Conservation (phyloP, 1,140 invertebrate genomes). For the Berghia stephanieae region DNA sequence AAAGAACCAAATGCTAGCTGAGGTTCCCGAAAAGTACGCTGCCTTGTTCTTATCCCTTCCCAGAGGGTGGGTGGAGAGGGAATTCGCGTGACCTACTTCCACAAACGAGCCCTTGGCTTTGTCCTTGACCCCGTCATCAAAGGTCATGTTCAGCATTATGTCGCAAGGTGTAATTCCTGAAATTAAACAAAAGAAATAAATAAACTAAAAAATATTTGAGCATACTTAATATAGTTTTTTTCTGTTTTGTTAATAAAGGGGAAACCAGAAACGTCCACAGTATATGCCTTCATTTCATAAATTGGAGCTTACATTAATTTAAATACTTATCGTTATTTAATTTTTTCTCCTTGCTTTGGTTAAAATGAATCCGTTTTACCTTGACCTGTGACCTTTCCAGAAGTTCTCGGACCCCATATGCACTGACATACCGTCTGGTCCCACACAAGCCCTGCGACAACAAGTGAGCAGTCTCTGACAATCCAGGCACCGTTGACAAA, state of each 20-base stretch:
- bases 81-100: constrained; percentile 22
- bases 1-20: constrained; percentile 41
- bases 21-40: constrained; percentile 36
- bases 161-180: constrained; percentile 42
- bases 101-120: constrained; percentile 40
- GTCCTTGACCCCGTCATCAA: constrained; percentile 40
- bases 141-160: constrained; percentile 45
- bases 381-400: constrained; percentile 14
- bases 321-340: no score
- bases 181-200: background rate
- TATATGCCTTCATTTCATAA: no score
- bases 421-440: constrained; percentile 40
- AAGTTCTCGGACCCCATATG: constrained; percentile 36
- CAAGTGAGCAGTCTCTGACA: constrained; percentile 39
- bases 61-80: constrained; percentile 10
- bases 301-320: no score
- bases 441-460: constrained; percentile 40
- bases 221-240: no score
- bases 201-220: no score
- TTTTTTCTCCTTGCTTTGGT: no score
- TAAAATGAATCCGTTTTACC: no score
- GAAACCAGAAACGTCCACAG: no score
- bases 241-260: no score
- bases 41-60: constrained; percentile 27
- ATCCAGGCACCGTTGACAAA: constrained; percentile 41